Conservation (phyloP, 2,888 invertebrate genomes). For the Lymantria monacha region DNA sequence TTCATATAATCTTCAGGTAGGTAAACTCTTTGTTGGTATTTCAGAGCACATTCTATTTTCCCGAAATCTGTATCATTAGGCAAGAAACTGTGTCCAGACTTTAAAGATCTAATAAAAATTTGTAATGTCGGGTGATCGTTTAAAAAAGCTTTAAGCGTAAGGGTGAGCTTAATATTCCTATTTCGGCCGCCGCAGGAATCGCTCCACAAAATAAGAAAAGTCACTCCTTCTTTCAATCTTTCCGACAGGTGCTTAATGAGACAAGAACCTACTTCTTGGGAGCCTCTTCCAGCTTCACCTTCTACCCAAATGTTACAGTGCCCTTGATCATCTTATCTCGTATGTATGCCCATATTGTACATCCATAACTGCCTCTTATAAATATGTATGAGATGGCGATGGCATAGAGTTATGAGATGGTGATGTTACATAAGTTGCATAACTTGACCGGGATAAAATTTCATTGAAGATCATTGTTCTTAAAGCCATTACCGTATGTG, state of each 20-base stretch:
- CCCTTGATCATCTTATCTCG: constrained; percentile 12
- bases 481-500: too few relatives aligned
- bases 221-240: constrained; percentile 11
- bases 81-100: constrained; percentile 10
- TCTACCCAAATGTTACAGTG: constrained; percentile 20
- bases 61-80: constrained; percentile 5
- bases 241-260: constrained; percentile 10
- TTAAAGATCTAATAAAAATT: constrained; percentile 6
- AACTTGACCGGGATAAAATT: too few relatives aligned
- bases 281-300: constrained; percentile 19
- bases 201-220: constrained; percentile 10
- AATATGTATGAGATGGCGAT: too few relatives aligned
- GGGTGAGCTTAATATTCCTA: constrained; percentile 15
- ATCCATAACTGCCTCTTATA: too few relatives aligned
- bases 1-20: not conserved
- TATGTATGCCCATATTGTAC: constrained; percentile 7
- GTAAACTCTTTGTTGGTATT: not conserved
- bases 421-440: too few relatives aligned
- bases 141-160: constrained; percentile 17
- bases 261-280: constrained; percentile 19
- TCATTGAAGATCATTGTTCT: too few relatives aligned
- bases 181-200: constrained; percentile 18
- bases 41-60: not conserved
- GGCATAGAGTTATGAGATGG: too few relatives aligned
- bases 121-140: constrained; percentile 10